Conservation (phyloP, 2,113 vertebrate species). For the Taurulus bubalis region DNA sequence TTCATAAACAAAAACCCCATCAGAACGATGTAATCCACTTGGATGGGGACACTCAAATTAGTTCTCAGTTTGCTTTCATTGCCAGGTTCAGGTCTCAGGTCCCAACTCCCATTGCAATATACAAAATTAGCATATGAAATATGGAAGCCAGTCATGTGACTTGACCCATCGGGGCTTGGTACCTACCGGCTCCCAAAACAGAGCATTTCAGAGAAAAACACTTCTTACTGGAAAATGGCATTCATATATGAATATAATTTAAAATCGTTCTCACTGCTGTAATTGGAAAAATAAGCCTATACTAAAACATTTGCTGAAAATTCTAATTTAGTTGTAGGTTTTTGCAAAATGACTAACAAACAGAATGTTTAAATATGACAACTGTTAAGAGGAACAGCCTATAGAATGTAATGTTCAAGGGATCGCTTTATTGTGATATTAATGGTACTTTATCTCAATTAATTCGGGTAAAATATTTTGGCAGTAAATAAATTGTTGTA, state of each 20-base stretch:
- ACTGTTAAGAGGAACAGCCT: not conserved
- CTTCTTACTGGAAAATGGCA: not conserved
- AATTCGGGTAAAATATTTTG: constrained; percentile 18
- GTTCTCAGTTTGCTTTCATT: constrained; percentile 46
- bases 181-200: not conserved
- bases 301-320: not conserved
- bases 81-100: constrained; percentile 25
- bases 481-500: not conserved
- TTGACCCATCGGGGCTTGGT: constrained; percentile 27
- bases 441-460: not conserved
- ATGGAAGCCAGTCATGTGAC: constrained; percentile 35
- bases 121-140: constrained; percentile 45
- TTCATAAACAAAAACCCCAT: constrained; percentile 22
- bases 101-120: constrained; percentile 57
- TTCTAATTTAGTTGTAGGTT: not conserved
- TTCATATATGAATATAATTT: not conserved
- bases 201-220: constrained; percentile 7
- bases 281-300: not conserved
- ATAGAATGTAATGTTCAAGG: not conserved
- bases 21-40: constrained; percentile 18
- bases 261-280: not conserved
- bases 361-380: not conserved
- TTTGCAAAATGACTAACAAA: not conserved
- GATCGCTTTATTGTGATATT: not conserved
- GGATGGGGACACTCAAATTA: constrained; percentile 23